Evolutionary conservation across 2,797 vertebrate genomes (phyloP).

Genomic region (Pseudotriccus pelzelni): DNA sequence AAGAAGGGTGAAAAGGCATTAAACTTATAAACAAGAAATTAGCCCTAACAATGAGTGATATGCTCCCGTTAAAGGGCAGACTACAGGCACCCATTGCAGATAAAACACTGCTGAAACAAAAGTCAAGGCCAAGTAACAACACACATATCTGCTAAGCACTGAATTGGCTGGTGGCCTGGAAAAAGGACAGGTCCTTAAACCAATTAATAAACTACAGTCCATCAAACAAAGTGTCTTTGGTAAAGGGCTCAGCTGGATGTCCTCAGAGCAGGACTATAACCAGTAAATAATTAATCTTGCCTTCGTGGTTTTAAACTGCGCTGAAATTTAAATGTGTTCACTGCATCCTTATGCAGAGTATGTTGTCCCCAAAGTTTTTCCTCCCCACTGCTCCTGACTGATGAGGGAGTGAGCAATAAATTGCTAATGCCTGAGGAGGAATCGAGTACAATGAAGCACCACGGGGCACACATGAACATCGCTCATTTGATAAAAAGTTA

Average conservation of each 20-base stretch:
- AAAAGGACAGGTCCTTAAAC: slow-evolving; percentile 17
- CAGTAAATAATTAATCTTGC: not conserved
- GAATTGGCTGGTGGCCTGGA: not conserved
- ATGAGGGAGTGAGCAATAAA: not conserved
- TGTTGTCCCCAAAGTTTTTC: not conserved
- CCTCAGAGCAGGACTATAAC: not conserved
- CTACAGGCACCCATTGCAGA: not conserved
- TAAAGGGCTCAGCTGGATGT: not conserved
- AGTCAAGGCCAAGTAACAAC: not conserved
- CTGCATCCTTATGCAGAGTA: not conserved
- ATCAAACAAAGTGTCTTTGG: slow-evolving; percentile 1
- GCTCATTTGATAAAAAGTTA: not conserved
- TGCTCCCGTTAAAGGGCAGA: not conserved
- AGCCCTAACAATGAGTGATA: not conserved
- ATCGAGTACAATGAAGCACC: not conserved
- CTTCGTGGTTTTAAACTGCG: not conserved
- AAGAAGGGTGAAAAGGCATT: not conserved
- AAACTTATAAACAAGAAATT: not conserved
- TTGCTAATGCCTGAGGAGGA: not conserved
- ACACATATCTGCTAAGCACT: not conserved
- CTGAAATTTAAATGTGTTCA: not conserved
- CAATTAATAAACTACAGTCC: slow-evolving; percentile 24
- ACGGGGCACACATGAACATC: not conserved
- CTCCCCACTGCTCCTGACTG: not conserved
- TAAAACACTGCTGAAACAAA: not conserved